These are phyloP conservation scores for Puma concolor DNA, from an alignment of 2,113 vertebrate genomes.

Conservation along the genomic window DNA sequence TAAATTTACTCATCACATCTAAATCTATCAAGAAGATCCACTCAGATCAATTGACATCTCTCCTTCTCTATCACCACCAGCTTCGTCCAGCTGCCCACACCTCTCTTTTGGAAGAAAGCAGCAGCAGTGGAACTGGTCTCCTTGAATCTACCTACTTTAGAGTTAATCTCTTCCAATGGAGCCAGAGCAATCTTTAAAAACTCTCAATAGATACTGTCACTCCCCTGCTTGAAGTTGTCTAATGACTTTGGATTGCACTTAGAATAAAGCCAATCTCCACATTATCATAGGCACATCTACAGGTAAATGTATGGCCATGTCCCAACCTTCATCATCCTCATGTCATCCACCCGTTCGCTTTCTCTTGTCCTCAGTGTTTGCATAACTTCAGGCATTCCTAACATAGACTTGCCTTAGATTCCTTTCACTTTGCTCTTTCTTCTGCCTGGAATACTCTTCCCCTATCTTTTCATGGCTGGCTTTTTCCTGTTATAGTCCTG, in stretches of 20 bases:
- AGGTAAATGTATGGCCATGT: not conserved
- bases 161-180: not conserved
- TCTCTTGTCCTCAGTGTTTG: not conserved
- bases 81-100: not conserved
- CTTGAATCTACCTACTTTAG: not conserved
- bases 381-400: not conserved
- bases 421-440: not conserved
- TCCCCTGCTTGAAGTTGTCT: not conserved
- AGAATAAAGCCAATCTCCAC: not conserved
- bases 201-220: not conserved
- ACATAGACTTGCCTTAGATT: not conserved
- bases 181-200: not conserved
- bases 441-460: not conserved
- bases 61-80: not conserved
- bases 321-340: too few species aligned
- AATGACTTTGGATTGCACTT: not conserved
- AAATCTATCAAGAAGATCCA: conserved; percentile 2
- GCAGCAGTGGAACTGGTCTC: not conserved
- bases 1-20: conserved; percentile 7
- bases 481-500: not conserved
- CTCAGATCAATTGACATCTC: conserved; percentile 19
- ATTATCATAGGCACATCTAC: accelerated
- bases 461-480: not conserved
- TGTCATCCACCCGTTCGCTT: not conserved
- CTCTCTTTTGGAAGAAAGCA: not conserved